Evolutionary conservation across 2,113 vertebrate genomes (phyloP).

Genomic region (Hippocampus abdominalis): DNA sequence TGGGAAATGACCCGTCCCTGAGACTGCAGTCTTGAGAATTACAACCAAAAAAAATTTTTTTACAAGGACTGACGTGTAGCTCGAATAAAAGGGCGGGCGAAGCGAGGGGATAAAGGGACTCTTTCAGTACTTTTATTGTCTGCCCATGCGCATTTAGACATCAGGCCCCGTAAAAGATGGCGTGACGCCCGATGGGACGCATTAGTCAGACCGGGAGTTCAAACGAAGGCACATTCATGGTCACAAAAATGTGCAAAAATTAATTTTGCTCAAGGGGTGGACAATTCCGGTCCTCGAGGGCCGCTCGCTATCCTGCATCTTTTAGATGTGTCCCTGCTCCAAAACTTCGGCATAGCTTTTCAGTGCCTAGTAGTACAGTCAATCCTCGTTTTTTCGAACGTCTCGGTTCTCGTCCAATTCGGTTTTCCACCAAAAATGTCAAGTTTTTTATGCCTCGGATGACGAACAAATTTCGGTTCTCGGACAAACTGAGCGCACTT

Average conservation of each 20-base stretch:
- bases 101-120: conserved; percentile 39
- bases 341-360: too few species aligned
- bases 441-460: too few species aligned
- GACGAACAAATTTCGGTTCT: too few species aligned
- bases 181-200: conserved; percentile 35
- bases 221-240: too few species aligned
- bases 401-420: too few species aligned
- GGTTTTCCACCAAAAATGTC: too few species aligned
- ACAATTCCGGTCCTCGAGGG: too few species aligned
- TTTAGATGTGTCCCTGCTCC: too few species aligned
- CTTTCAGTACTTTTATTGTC: conserved; percentile 40
- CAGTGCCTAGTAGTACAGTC: neutral
- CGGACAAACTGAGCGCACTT: too few species aligned
- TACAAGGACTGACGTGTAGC: conserved; percentile 30
- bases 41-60: neutral
- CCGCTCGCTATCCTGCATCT: too few species aligned
- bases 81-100: conserved; percentile 25
- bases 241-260: neutral
- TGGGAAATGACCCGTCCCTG: conserved; percentile 33
- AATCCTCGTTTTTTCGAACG: too few species aligned
- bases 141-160: conserved; percentile 22
- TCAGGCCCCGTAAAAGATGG: conserved; percentile 27
- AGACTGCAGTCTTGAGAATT: conserved; percentile 25
- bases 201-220: conserved; percentile 44
- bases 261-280: neutral